Conservation (phyloP, 2,797 vertebrate genomes). For the Sternotherus odoratus region DNA sequence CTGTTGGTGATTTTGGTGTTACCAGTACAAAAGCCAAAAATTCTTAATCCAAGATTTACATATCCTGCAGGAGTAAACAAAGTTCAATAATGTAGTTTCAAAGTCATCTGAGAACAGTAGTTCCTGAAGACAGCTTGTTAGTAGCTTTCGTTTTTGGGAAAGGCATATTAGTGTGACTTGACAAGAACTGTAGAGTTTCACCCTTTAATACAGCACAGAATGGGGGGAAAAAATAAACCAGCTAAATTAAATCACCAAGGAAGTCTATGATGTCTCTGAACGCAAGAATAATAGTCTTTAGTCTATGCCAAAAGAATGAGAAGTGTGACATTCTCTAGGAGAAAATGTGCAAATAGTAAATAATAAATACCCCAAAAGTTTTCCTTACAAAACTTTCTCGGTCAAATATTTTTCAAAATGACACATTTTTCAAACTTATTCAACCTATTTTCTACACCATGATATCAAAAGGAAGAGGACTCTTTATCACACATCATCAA, state of each 20-base stretch:
- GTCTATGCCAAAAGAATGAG: slow-evolving; percentile 43
- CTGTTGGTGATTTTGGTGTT: not conserved
- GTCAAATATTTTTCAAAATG: slow-evolving; percentile 26
- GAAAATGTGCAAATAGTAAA: slow-evolving; percentile 55
- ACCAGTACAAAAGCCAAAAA: fast-evolving
- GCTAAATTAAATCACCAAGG: not conserved
- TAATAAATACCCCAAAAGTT: not conserved
- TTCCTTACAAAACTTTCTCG: slow-evolving; percentile 17
- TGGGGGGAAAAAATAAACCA: slow-evolving; percentile 2
- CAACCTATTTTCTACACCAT: slow-evolving; percentile 8
- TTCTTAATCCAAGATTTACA: not conserved
- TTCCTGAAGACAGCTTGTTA: not conserved
- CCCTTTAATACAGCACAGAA: not conserved
- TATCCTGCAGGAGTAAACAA: not conserved
- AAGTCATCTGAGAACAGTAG: not conserved
- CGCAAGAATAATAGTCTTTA: slow-evolving; percentile 34
- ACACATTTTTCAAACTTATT: slow-evolving; percentile 28
- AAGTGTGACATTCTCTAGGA: slow-evolving; percentile 16
- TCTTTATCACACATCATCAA: slow-evolving; percentile 57
- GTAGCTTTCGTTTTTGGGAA: not conserved
- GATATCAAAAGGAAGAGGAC: slow-evolving; percentile 23
- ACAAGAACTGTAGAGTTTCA: not conserved
- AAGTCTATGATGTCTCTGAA: slow-evolving; percentile 28
- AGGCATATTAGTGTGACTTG: not conserved
- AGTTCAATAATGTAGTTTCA: not conserved